Conservation (phyloP, 2,888 invertebrate species). For the Cephus runcator region DNA sequence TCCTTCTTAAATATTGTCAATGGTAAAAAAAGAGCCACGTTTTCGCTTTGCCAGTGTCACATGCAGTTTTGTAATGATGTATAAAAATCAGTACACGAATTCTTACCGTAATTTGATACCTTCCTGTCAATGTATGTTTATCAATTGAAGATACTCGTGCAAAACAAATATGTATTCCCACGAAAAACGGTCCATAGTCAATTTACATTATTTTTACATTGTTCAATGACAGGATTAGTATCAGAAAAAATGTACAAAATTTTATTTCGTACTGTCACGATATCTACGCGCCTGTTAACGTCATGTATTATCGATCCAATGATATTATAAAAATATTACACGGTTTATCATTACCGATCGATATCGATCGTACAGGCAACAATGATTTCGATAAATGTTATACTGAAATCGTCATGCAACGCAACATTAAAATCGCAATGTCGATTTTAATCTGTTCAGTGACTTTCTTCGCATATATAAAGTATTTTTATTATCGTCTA, state of each 20-base stretch:
- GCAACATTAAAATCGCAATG: not conserved
- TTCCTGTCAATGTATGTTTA: not conserved
- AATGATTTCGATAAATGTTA: not conserved
- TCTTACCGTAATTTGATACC: not conserved
- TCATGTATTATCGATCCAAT: not conserved
- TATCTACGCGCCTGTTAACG: not conserved
- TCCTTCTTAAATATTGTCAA: not conserved
- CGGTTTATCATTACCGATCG: not conserved
- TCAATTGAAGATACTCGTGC: not conserved
- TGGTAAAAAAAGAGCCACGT: not conserved
- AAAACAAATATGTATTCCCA: not conserved
- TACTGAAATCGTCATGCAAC: not conserved
- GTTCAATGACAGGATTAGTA: not conserved
- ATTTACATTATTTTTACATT: not conserved
- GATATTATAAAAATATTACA: not conserved
- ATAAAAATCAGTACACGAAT: not conserved
- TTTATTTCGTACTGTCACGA: not conserved
- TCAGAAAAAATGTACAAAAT: not conserved
- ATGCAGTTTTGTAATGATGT: not conserved
- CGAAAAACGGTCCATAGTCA: not conserved
- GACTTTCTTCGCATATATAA: not conserved
- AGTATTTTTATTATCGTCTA: slow-evolving; percentile 8
- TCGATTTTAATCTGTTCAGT: not conserved
- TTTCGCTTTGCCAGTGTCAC: not conserved
- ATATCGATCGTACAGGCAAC: not conserved